Base-by-base conservation (phyloP, 1,140 invertebrate genomes). In the Diachasma alloeum region DNA sequence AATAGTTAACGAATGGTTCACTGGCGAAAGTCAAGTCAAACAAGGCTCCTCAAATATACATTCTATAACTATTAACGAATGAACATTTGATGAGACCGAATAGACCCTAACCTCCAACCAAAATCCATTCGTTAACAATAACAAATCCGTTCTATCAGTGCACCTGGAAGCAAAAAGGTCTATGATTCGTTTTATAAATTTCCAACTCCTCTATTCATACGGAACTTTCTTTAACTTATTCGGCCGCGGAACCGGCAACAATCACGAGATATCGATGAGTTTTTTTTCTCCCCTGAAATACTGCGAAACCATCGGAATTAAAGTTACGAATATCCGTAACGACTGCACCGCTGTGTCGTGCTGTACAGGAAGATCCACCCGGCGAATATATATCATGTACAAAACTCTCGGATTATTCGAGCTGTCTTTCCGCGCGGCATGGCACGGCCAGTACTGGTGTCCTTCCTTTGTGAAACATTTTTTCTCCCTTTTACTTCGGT, bases 381-480 rank as follows among this genome's bases (percentile, higher is more conserved):
- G 31, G 31, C 6, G 31, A 31, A 17, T 70, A 53, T 75, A 24
- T 69, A 72, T 53, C 71, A 59, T 10, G 17, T 6, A 19, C 37
- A 22, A 42, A 17, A 68, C 48, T 56, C 8, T 15, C 36, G 22
- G 59, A 74, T 66, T 67, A 66, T 75, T 75, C 53, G 5, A 42
- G 22, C 63, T 68, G 73, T 68, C 59, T 66, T 66, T 56, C 42
- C 11, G 11, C 24, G 63, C 53, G 66, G 74, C 68, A 75, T 75
- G 74, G 74, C 67, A 75, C 66, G 68, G 24, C 74, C 74, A 75
- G 74, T 31, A 31, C 31, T 3, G 31, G 72, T 59, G 26, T 24
- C 31, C 11, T 63, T 74, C 44, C 26, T 68, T 31, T 11, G 26
- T 17, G 44, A 75, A 46, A 36, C 31, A 31, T 68, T 68, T 68